Evolutionary conservation across 2,888 invertebrate genomes (phyloP).

Genomic region (Limnephilus lunatus): DNA sequence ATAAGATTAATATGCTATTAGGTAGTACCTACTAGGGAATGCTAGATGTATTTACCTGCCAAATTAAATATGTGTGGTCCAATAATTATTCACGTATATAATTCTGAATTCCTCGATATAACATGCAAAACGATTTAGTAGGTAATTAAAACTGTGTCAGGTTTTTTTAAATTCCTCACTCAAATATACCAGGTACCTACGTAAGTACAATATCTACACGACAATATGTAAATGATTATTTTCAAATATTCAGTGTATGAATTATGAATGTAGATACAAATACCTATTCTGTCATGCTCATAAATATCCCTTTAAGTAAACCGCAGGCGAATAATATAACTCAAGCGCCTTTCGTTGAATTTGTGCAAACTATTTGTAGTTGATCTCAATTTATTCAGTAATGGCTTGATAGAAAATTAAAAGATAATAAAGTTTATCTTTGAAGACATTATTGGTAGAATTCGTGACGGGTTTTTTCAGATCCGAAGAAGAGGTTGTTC

Average conservation of each 20-base stretch:
- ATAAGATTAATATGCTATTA: neutral
- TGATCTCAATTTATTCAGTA: too few species aligned
- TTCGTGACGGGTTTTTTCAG: neutral
- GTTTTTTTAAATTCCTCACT: neutral
- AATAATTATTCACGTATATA: neutral
- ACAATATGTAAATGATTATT: neutral
- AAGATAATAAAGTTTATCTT: neutral
- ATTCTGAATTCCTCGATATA: neutral
- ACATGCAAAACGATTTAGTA: neutral
- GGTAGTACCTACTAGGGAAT: neutral
- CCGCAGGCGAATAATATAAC: too few species aligned
- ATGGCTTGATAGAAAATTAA: neutral
- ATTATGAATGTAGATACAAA: neutral
- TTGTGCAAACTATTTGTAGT: too few species aligned
- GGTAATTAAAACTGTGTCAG: neutral
- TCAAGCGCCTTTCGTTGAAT: too few species aligned
- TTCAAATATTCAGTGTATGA: too few species aligned
- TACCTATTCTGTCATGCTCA: neutral
- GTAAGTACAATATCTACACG: neutral
- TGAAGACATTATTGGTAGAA: neutral
- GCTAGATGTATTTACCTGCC: neutral
- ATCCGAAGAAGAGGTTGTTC: too few species aligned
- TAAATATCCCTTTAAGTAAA: too few species aligned
- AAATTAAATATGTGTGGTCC: conserved; percentile 3
- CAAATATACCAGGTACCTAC: neutral